Evolutionary conservation across 2,113 vertebrate genomes (phyloP).

Genomic region (Scomber colias): DNA sequence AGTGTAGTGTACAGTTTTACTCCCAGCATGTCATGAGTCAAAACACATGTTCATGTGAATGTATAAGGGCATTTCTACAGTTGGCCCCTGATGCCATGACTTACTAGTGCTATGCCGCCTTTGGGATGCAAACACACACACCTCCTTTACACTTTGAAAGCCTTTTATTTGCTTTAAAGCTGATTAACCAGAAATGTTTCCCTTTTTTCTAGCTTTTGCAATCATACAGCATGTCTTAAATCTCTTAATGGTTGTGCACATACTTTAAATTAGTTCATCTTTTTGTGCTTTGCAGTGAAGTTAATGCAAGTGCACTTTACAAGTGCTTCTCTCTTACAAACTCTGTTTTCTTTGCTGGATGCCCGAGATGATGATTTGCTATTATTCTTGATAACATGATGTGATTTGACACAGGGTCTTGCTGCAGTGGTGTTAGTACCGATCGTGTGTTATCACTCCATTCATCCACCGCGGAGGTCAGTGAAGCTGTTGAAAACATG

Average conservation of each 20-base stretch:
- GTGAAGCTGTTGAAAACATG: conserved; percentile 24
- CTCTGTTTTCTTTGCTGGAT: conserved; percentile 29
- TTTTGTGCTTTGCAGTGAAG: conserved; percentile 48
- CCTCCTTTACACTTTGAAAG: conserved; percentile 38
- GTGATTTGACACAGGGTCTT: conserved; percentile 6
- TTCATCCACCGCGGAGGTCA: not conserved
- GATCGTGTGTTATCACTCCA: conserved; percentile 1
- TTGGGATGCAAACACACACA: conserved; percentile 45
- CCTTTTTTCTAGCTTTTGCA: conserved; percentile 21
- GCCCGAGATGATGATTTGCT: not conserved
- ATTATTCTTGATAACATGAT: not conserved
- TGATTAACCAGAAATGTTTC: conserved; percentile 49
- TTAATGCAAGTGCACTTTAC: conserved; percentile 31
- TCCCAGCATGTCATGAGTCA: conserved; percentile 48
- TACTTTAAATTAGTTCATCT: conserved; percentile 40
- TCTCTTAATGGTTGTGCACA: conserved; percentile 51
- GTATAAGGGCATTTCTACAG: conserved; percentile 56
- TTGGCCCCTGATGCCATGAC: conserved; percentile 37
- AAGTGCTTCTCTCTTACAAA: conserved; percentile 54
- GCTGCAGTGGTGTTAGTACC: not conserved
- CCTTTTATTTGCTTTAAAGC: conserved; percentile 67
- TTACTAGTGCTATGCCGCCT: conserved; percentile 45
- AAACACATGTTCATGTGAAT: conserved; percentile 61
- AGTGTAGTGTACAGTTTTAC: conserved; percentile 44
- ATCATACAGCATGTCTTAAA: conserved; percentile 65